Evolutionary conservation across 2,888 invertebrate species (phyloP).

Genomic region (Pheosia gnoma): DNA sequence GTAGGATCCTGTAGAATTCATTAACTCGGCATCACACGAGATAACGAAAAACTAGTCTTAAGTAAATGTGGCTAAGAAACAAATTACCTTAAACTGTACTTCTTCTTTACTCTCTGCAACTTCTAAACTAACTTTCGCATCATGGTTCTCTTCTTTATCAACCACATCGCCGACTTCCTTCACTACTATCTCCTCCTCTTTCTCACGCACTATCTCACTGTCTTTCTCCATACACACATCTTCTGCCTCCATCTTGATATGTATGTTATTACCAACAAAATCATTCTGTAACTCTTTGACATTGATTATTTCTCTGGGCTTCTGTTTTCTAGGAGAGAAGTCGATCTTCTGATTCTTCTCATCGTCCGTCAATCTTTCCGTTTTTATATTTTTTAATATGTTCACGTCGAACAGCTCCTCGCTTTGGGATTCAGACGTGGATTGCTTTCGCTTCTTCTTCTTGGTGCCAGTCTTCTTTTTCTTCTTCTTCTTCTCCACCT

Average conservation of each 20-base stretch:
- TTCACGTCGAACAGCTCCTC: slow-evolving; percentile 73
- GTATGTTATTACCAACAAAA: slow-evolving; percentile 69
- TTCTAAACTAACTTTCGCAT: slow-evolving; percentile 12
- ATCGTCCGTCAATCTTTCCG: slow-evolving; percentile 71
- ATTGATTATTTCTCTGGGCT: slow-evolving; percentile 72
- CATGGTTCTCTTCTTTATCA: not conserved
- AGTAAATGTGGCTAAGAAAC: not conserved
- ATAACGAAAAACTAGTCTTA: not conserved
- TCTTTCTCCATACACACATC: slow-evolving; percentile 13
- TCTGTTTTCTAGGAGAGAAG: slow-evolving; percentile 64
- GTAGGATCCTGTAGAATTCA: too few relatives aligned
- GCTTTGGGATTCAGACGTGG: slow-evolving; percentile 59
- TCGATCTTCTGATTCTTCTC: slow-evolving; percentile 61
- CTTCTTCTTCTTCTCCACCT: slow-evolving; percentile 39
- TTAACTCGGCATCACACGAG: too few relatives aligned
- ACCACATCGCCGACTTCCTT: not conserved
- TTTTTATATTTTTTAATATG: slow-evolving; percentile 75
- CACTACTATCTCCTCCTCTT: not conserved
- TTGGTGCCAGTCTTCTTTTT: slow-evolving; percentile 44
- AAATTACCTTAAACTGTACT: slow-evolving; percentile 35
- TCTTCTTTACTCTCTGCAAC: slow-evolving; percentile 24
- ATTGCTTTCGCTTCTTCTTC: slow-evolving; percentile 57
- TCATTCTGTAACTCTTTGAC: slow-evolving; percentile 77
- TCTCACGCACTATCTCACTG: not conserved
- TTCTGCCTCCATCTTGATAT: slow-evolving; percentile 63